Conservation (phyloP, 2,797 vertebrate species). For the Centroberyx gerrardi region DNA sequence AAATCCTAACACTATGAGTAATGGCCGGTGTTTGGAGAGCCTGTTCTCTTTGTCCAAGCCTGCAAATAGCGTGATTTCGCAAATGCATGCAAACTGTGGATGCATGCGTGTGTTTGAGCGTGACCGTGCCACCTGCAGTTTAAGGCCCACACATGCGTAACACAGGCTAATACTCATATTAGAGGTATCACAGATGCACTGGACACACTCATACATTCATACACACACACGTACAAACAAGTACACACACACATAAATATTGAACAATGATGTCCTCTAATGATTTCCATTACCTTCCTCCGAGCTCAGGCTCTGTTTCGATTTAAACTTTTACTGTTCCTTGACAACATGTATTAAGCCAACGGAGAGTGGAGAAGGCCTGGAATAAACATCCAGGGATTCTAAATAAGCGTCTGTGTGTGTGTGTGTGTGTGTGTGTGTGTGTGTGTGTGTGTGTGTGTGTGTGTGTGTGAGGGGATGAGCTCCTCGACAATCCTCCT, state of each 20-base stretch:
- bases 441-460: background rate
- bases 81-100: conserved; percentile 43
- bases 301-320: conserved; percentile 59
- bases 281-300: conserved; percentile 72
- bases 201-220: conserved; percentile 2
- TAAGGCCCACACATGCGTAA: conserved; percentile 25
- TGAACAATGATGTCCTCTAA: conserved; percentile 65
- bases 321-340: conserved; percentile 73
- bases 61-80: conserved; percentile 57
- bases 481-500: conserved; percentile 13
- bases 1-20: conserved; percentile 69
- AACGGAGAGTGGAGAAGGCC: conserved; percentile 43
- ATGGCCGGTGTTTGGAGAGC: conserved; percentile 52
- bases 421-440: conserved; percentile 4
- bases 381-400: conserved; percentile 62
- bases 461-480: background rate
- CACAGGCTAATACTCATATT: conserved; percentile 18
- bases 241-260: conserved; percentile 42
- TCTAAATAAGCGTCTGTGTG: conserved; percentile 40
- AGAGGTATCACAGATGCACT: conserved; percentile 32
- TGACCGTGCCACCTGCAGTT: conserved; percentile 28
- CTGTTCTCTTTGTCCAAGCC: conserved; percentile 31
- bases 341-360: conserved; percentile 67
- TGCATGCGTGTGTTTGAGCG: conserved; percentile 29
- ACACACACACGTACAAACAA: background rate